phyloP scores from a whole-genome alignment of 37 sponge, comb jelly and placozoan genomes.

The Petrosia ficiformis region DNA sequence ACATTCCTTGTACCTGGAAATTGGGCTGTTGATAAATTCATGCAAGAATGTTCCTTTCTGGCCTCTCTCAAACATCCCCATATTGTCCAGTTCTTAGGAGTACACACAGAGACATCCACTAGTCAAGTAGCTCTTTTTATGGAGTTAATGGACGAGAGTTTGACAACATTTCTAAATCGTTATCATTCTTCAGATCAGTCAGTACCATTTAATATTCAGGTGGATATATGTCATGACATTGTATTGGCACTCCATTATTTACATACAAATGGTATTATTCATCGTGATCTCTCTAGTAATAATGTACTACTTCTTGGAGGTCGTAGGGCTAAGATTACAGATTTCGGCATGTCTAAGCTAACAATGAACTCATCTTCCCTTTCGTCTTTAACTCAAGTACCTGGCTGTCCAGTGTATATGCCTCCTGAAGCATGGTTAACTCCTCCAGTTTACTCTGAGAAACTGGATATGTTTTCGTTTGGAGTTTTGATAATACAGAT shows the following conservation, averaged over 20 bases:
- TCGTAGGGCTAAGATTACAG: constrained; percentile 8
- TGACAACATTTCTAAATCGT: constrained; percentile 29
- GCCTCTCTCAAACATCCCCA: constrained; percentile 29
- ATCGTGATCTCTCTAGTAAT: constrained; percentile 30
- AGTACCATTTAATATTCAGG: constrained; percentile 7
- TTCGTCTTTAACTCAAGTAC: constrained; percentile 11
- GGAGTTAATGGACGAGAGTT: constrained; percentile 59
- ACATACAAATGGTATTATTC: constrained; percentile 25
- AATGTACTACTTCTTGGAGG: constrained; percentile 16
- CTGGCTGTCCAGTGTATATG: constrained; percentile 46
- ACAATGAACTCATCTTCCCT: neutral
- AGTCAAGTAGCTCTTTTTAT: constrained; percentile 16
- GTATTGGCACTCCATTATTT: constrained; percentile 25
- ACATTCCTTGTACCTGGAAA: neutral
- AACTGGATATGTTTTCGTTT: constrained; percentile 40
- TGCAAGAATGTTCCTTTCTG: constrained; percentile 31
- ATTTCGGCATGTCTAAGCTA: constrained; percentile 35
- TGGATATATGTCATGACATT: constrained; percentile 19
- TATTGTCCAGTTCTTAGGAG: constrained; percentile 38
- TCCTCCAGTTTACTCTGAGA: constrained; percentile 13
- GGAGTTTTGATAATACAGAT: constrained; percentile 41
- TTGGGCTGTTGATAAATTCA: constrained; percentile 4
- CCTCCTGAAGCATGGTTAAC: constrained; percentile 39
- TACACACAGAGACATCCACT: neutral
- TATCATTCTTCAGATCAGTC: neutral